These are phyloP conservation scores for Conus ventricosus DNA, from an alignment of 1,140 invertebrate species.

Conservation along the genomic window DNA sequence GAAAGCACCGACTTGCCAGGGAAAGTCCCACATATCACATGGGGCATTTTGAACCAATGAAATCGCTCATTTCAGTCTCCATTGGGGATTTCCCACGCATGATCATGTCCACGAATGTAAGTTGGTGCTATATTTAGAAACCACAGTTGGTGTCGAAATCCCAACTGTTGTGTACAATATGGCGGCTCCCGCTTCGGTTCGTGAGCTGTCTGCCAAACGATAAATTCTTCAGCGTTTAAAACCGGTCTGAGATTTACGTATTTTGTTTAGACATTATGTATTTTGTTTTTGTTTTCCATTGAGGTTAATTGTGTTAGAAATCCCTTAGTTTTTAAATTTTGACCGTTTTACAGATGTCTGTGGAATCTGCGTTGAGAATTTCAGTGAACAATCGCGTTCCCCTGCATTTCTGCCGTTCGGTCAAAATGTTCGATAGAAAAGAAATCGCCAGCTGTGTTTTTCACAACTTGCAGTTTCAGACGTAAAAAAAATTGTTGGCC, in stretches of 20 bases:
- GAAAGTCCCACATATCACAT: conserved; percentile 51
- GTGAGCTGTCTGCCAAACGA: background rate
- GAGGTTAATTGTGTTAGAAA: too few species aligned
- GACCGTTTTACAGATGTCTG: background rate
- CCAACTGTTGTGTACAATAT: conserved; percentile 28
- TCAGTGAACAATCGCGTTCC: background rate
- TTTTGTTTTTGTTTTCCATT: background rate
- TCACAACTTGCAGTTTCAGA: too few species aligned
- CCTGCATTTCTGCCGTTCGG: background rate
- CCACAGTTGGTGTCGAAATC: conserved; percentile 29
- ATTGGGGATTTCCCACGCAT: conserved; percentile 48
- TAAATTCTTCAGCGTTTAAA: background rate
- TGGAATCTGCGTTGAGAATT: background rate
- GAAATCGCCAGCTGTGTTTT: background rate
- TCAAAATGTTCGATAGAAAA: background rate
- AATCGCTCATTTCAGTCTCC: conserved; percentile 21
- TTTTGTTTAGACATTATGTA: too few species aligned
- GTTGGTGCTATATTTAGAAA: conserved; percentile 36
- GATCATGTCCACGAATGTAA: conserved; percentile 40
- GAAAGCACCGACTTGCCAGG: conserved; percentile 48
- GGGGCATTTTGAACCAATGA: conserved; percentile 27
- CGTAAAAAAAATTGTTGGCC: too few species aligned
- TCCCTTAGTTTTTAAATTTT: background rate
- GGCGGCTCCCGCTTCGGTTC: background rate
- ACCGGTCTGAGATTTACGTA: background rate